Evolutionary conservation across 2,888 invertebrate genomes (phyloP), one percentile per base, ranked within the genome.

Genomic region (Ichneumon xanthorius): DNA sequence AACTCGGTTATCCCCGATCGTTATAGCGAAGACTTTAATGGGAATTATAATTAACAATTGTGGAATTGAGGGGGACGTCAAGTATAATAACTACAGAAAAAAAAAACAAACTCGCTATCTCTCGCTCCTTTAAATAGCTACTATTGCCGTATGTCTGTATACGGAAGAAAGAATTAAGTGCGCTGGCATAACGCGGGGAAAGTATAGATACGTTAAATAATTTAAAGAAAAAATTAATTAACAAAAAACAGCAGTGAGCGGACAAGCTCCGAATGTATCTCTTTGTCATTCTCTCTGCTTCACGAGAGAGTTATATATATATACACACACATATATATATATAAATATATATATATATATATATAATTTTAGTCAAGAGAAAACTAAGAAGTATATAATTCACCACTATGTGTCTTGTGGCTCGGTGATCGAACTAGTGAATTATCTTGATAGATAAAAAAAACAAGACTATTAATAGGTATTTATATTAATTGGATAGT

Each of bases 371-470:
- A 67, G 65, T 63, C 50, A 76, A 76, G 65, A 58, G 58, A 70
- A 79, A 72, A 68, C 67, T 84, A 81, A 82, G 73, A 75, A 84
- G 50, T 84, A 86, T 87, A 87, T 87, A 86, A 86, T 87, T 87
- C 88, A 88, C 87, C 88, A 88, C 82, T 88, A 88, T 88, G 88
- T 88, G 88, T 88, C 88, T 88, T 88, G 88, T 88, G 88, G 88
- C 88, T 88, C 87, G 88, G 88, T 88, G 88, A 88, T 88, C 87
- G 85, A 87, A 88, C 82, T 88, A 86, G 86, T 86, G 85, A 87
- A 88, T 87, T 86, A 86, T 84, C 83, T 71, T 82, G 71, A 87
- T 80, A 85, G 82, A 85, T 75, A 68, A 71, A 85, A 53, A 63
- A 79, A 37, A 80, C 86, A 87, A 76, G 81, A 83, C 61, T 84